A percentile compares a stretch with the other conserved stretches of the same genome.
Conservation (phyloP, 2,888 invertebrate species). For the Macroteleia sp. region DNA sequence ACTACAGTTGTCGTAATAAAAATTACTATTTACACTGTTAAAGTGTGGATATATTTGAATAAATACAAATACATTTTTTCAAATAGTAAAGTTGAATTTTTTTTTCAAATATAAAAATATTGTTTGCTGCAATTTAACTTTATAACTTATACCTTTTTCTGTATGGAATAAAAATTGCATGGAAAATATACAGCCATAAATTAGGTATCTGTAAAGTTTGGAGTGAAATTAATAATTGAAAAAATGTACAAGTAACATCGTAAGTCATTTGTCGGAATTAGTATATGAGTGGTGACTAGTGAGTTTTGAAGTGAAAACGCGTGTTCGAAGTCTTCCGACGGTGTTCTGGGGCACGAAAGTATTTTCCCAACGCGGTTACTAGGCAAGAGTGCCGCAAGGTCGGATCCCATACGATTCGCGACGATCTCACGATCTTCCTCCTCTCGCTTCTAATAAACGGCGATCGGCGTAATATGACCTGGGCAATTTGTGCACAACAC, state of each 20-base stretch:
- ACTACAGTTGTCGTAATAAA: no score
- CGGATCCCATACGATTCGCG: conserved; percentile 65
- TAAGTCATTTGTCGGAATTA: conserved; percentile 21
- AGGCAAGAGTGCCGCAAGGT: conserved; percentile 72
- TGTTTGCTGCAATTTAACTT: no score
- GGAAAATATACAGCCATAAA: no score
- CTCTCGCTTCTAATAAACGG: conserved; percentile 55
- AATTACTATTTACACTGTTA: no score
- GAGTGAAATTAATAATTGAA: conserved; percentile 2
- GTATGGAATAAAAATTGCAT: no score
- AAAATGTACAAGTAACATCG: conserved; percentile 12
- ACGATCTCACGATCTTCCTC: conserved; percentile 74
- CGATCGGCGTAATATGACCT: conserved; percentile 57
- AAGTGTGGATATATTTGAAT: no score
- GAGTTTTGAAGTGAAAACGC: conserved; percentile 59
- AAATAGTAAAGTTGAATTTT: no score
- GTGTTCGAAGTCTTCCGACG: conserved; percentile 28
- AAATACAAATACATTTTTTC: no score
- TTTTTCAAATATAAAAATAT: no score
- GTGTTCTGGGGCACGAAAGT: conserved; percentile 63
- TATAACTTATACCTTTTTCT: no score
- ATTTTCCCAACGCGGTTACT: conserved; percentile 70
- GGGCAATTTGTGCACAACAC: conserved; percentile 45
- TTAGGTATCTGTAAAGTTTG: no score
- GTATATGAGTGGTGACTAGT: conserved; percentile 31